Percentiles rank a stretch among this genome's conserved stretches.
Conservation (phyloP, 2,888 invertebrate species). For the Leucophenga montana region DNA sequence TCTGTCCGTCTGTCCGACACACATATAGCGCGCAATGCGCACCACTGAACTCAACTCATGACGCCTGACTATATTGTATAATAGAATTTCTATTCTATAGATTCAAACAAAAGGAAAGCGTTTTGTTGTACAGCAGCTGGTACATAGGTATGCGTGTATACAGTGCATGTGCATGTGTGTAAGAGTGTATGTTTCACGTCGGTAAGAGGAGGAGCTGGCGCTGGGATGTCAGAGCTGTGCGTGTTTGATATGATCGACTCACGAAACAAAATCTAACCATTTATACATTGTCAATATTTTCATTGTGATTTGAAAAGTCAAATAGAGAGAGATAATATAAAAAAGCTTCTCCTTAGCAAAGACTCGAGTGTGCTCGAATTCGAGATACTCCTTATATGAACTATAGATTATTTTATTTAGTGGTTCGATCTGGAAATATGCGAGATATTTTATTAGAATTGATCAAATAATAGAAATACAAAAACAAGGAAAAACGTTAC, state of each 20-base stretch:
- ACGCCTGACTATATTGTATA: constrained; percentile 10
- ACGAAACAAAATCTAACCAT: constrained; percentile 5
- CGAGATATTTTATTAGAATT: too few species aligned
- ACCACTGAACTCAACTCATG: constrained; percentile 4
- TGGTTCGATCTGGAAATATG: too few species aligned
- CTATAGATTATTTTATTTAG: too few species aligned
- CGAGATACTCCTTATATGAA: too few species aligned
- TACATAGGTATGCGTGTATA: constrained; percentile 24
- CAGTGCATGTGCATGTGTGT: constrained; percentile 11
- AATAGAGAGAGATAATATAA: not conserved
- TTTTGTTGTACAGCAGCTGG: constrained; percentile 32
- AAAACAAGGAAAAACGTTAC: too few species aligned
- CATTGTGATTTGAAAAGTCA: not conserved
- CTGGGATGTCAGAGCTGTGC: constrained; percentile 5
- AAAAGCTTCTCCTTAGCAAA: not conserved
- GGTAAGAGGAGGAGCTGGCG: not conserved
- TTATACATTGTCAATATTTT: not conserved
- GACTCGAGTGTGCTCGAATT: too few species aligned
- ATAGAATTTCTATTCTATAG: constrained; percentile 35
- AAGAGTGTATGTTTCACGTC: constrained; percentile 9
- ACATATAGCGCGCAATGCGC: not conserved
- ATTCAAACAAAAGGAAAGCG: constrained; percentile 54
- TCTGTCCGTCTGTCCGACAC: constrained; percentile 13
- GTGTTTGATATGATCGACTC: constrained; percentile 6
- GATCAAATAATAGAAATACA: too few species aligned